Evolutionary conservation across 2,113 vertebrate genomes (phyloP).

Genomic region (Oryzias javanicus): DNA sequence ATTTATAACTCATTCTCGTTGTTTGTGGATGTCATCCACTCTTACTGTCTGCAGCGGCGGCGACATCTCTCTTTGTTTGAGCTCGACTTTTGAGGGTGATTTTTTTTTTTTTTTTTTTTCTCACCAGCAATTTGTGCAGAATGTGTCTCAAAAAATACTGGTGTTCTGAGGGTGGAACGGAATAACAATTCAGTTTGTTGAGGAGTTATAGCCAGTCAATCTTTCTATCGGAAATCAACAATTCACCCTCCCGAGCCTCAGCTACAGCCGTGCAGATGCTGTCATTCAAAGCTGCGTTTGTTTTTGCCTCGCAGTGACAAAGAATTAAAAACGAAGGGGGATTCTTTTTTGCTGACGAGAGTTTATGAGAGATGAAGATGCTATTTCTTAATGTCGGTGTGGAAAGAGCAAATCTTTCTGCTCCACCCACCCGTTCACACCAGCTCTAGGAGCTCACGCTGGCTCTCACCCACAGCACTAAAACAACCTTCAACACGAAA

Average conservation of each 20-base stretch:
- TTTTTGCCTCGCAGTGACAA: slow-evolving; percentile 8
- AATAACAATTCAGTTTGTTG: slow-evolving; percentile 3
- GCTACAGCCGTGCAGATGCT: not conserved
- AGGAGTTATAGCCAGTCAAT: not conserved
- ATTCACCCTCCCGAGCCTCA: not conserved
- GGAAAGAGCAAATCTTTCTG: slow-evolving; percentile 23
- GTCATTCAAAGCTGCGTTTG: slow-evolving; percentile 10
- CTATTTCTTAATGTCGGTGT: slow-evolving; percentile 21
- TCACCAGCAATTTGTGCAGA: slow-evolving; percentile 21
- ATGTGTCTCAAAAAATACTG: not conserved
- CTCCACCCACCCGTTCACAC: slow-evolving; percentile 4
- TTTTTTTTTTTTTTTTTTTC: not conserved
- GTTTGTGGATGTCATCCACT: slow-evolving; percentile 7
- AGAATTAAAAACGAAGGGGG: slow-evolving; percentile 12
- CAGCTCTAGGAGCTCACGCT: slow-evolving; percentile 19
- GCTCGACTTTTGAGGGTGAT: slow-evolving; percentile 7
- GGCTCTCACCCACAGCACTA: slow-evolving; percentile 29
- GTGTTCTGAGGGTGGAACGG: slow-evolving; percentile 8
- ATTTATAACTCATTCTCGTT: slow-evolving; percentile 17
- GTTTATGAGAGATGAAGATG: slow-evolving; percentile 10
- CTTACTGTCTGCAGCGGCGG: slow-evolving; percentile 2
- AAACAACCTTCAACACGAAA: slow-evolving; percentile 54
- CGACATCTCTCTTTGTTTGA: slow-evolving; percentile 11
- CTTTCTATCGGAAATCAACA: not conserved
- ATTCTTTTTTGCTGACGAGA: slow-evolving; percentile 5